These are phyloP conservation scores for Stenopsyche tienmushanensis DNA, from an alignment of 1,140 invertebrate species.

Conservation along the genomic window DNA sequence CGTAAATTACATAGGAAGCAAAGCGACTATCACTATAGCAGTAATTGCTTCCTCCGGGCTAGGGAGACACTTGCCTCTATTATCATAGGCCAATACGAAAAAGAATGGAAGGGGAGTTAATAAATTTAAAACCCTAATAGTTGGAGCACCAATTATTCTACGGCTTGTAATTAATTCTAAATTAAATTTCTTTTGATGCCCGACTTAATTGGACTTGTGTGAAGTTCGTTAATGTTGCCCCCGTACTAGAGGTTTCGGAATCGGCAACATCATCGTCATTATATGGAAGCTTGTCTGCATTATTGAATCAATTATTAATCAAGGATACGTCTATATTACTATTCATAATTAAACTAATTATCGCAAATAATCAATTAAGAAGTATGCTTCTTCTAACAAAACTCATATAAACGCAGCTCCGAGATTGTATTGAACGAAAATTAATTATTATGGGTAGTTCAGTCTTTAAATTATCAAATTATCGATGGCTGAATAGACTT, in stretches of 20 bases:
- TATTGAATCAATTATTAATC: background rate
- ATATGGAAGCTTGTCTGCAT: background rate
- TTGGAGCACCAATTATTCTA: slow-evolving; percentile 27
- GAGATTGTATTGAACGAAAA: too few species aligned
- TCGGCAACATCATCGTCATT: background rate
- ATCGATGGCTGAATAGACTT: too few species aligned
- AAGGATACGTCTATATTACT: background rate
- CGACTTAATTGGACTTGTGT: slow-evolving; percentile 12
- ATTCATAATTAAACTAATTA: background rate
- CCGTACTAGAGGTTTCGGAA: background rate
- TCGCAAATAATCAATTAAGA: too few species aligned
- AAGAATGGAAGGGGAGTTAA: slow-evolving; percentile 14
- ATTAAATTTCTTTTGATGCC: slow-evolving; percentile 16
- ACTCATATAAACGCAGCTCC: too few species aligned
- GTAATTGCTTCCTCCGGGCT: slow-evolving; percentile 24
- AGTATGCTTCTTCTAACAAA: too few species aligned
- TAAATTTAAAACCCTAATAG: slow-evolving; percentile 34
- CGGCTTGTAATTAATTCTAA: slow-evolving; percentile 35
- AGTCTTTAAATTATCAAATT: too few species aligned
- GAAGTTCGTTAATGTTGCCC: slow-evolving; percentile 12
- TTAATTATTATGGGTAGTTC: too few species aligned
- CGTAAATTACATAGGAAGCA: slow-evolving; percentile 29
- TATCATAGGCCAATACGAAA: slow-evolving; percentile 12
- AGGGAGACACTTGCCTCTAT: slow-evolving; percentile 17
- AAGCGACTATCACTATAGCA: background rate